Evolutionary conservation across 2,888 invertebrate species (phyloP).

Genomic region (Stomorhina lunata): DNA sequence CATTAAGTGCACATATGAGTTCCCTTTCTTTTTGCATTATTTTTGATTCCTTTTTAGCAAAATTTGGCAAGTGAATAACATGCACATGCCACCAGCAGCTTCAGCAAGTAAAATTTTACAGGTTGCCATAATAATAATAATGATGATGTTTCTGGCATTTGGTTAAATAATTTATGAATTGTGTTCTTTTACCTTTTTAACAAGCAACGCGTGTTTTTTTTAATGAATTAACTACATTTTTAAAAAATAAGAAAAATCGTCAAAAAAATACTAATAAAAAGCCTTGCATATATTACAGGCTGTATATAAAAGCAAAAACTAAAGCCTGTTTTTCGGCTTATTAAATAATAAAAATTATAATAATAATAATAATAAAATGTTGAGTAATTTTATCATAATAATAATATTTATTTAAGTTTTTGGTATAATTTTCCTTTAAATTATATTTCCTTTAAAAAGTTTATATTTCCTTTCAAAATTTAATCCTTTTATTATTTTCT

Average conservation of each 20-base stretch:
- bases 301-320: neutral
- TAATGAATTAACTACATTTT: constrained; percentile 55
- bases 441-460: neutral
- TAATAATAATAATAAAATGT: too few species aligned
- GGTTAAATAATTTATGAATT: constrained; percentile 55
- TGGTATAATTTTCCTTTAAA: neutral
- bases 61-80: neutral
- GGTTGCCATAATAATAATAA: constrained; percentile 53
- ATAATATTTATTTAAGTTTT: neutral
- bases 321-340: constrained; percentile 34
- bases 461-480: neutral
- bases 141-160: constrained; percentile 48
- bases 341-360: neutral
- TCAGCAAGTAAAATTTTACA: neutral
- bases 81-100: neutral
- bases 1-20: constrained; percentile 63
- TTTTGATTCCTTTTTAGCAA: neutral
- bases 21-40: constrained; percentile 11
- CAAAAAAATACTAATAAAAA: constrained; percentile 29
- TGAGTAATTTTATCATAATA: too few species aligned
- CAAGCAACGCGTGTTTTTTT: constrained; percentile 63
- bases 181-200: constrained; percentile 31
- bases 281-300: constrained; percentile 48
- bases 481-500: neutral
- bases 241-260: constrained; percentile 14